These are phyloP conservation scores for Cyanoramphus novaezelandiae DNA, from an alignment of 2,113 vertebrate species.

Conservation along the genomic window DNA sequence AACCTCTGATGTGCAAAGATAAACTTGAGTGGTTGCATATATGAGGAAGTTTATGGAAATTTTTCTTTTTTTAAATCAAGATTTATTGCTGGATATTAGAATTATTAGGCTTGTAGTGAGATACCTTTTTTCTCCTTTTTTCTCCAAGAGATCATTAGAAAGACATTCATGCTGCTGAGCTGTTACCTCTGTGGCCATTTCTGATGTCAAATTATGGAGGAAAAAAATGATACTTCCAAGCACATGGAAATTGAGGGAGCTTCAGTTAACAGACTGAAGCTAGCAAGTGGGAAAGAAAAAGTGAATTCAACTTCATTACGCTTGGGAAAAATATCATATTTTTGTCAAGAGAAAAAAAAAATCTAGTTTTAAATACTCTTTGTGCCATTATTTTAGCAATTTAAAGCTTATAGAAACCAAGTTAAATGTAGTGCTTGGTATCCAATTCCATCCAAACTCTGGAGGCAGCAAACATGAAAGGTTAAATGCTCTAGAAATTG, in stretches of 20 bases:
- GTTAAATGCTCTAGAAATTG: conserved; percentile 73
- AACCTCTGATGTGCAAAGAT: conserved; percentile 25
- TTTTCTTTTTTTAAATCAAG: not conserved
- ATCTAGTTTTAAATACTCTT: conserved; percentile 53
- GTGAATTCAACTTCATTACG: conserved; percentile 64
- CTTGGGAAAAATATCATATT: conserved; percentile 1
- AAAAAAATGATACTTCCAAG: conserved; percentile 54
- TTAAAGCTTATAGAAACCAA: conserved; percentile 42
- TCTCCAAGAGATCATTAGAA: conserved; percentile 60
- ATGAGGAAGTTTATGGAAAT: conserved; percentile 17
- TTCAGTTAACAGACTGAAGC: conserved; percentile 31
- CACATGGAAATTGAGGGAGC: conserved; percentile 2
- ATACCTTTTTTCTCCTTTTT: not conserved
- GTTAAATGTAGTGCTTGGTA: conserved; percentile 50
- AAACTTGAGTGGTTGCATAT: conserved; percentile 1
- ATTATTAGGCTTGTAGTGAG: conserved; percentile 34
- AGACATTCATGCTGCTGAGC: conserved; percentile 49
- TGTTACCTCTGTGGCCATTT: conserved; percentile 59
- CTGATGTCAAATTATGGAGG: conserved; percentile 68
- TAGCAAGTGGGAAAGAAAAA: conserved; percentile 38
- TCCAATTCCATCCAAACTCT: conserved; percentile 56
- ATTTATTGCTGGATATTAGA: conserved; percentile 49
- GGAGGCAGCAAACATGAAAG: conserved; percentile 64
- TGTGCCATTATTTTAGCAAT: conserved; percentile 46
- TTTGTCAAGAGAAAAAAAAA: not conserved